These are phyloP conservation scores for Microctenopoma lineatum DNA, from an alignment of 2,797 vertebrate genomes.

Conservation along the genomic window DNA sequence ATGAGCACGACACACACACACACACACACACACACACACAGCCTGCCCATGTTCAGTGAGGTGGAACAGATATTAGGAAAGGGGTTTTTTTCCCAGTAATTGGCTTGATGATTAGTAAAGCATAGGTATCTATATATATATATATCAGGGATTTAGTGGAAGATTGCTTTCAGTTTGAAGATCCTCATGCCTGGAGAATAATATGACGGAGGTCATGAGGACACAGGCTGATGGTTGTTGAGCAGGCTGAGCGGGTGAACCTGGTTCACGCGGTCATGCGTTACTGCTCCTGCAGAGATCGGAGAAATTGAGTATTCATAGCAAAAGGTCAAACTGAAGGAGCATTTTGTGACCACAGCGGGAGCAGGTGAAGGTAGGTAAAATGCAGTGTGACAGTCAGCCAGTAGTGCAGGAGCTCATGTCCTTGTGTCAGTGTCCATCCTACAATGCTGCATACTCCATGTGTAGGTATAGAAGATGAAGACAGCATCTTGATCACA, in stretches of 20 bases:
- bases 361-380: too few species aligned
- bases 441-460: not conserved
- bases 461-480: too few species aligned
- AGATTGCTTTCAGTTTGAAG: not conserved
- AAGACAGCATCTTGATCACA: not conserved
- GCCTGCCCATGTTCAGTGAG: slow-evolving; percentile 7
- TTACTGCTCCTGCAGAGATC: not conserved
- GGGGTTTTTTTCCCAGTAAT: not conserved
- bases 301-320: not conserved
- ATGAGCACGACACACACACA: not conserved
- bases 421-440: not conserved
- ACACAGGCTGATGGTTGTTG: not conserved
- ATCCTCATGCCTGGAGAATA: slow-evolving; percentile 3
- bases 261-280: not conserved
- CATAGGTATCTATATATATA: not conserved
- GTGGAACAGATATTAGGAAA: slow-evolving; percentile 18
- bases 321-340: too few species aligned
- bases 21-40: not conserved
- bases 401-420: too few species aligned
- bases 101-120: slow-evolving; percentile 1
- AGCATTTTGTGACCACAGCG: not conserved
- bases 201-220: not conserved
- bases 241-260: not conserved
- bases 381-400: too few species aligned
- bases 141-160: not conserved